These are phyloP conservation scores for Vidua chalybeata DNA, from an alignment of 2,113 vertebrate species.

Conservation along the genomic window DNA sequence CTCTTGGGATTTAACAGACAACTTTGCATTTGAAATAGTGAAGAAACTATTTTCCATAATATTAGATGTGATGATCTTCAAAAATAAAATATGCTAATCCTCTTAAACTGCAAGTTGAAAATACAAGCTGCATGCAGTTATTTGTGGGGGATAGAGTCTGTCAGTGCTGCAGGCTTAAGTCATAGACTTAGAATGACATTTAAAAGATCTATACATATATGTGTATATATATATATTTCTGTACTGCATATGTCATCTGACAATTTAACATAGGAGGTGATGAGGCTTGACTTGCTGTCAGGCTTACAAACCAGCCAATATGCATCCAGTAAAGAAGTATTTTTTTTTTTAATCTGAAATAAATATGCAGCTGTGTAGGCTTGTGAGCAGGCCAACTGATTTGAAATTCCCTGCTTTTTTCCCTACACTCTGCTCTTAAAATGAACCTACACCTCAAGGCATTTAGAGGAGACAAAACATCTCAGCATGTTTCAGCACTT, in stretches of 20 bases:
- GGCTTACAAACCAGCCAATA: neutral
- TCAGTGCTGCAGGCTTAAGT: neutral
- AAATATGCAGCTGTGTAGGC: neutral
- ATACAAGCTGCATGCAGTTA: neutral
- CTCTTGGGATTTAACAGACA: neutral
- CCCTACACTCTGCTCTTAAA: neutral
- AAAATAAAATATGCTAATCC: slow-evolving; percentile 47
- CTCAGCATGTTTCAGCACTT: neutral
- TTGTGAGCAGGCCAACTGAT: neutral
- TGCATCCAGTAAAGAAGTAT: neutral
- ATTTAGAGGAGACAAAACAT: neutral
- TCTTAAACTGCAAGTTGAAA: slow-evolving; percentile 14
- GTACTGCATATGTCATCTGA: neutral
- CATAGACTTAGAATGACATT: neutral
- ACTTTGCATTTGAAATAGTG: neutral
- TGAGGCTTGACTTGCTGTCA: neutral
- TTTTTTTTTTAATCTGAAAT: neutral
- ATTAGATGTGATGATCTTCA: neutral
- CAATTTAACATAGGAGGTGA: neutral
- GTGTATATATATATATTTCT: neutral
- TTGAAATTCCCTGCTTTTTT: neutral
- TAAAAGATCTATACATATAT: neutral
- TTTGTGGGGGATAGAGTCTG: neutral
- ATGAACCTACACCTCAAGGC: neutral
- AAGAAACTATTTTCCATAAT: neutral